These are phyloP conservation scores for Gallinago nigripennis DNA, from an alignment of 2,797 vertebrate species.

Conservation along the genomic window DNA sequence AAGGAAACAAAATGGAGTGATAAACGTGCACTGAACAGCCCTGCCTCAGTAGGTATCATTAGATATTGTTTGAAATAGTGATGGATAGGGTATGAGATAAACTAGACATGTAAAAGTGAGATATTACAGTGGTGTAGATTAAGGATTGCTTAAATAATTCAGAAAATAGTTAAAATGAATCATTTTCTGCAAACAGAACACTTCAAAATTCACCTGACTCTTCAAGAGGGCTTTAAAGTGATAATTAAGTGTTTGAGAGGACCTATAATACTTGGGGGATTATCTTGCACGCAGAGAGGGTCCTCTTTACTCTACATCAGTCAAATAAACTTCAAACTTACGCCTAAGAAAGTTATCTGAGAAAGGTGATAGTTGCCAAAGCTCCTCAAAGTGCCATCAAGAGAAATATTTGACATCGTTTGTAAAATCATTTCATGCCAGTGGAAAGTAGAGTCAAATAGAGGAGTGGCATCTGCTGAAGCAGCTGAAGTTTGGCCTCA, in stretches of 20 bases:
- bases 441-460: neutral
- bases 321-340: neutral
- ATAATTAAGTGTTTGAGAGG: constrained; percentile 53
- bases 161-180: constrained; percentile 36
- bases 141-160: constrained; percentile 32
- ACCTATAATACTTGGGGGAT: neutral
- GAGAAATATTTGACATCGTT: neutral
- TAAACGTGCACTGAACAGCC: neutral
- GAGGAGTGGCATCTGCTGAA: neutral
- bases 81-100: neutral
- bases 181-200: constrained; percentile 39
- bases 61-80: neutral
- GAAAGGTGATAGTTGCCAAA: neutral
- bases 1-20: neutral
- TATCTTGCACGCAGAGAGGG: neutral
- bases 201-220: constrained; percentile 42
- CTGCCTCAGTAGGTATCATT: neutral
- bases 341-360: neutral
- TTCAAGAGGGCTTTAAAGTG: constrained; percentile 29
- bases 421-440: neutral
- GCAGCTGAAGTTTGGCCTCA: neutral
- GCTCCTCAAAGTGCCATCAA: neutral
- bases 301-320: neutral
- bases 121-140: neutral
- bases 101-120: neutral